A percentile compares a stretch with the other conserved stretches of the same genome.
These are phyloP conservation scores for Gambusia holbrooki DNA, from an alignment of 2,113 vertebrate genomes.

Conservation along the genomic window DNA sequence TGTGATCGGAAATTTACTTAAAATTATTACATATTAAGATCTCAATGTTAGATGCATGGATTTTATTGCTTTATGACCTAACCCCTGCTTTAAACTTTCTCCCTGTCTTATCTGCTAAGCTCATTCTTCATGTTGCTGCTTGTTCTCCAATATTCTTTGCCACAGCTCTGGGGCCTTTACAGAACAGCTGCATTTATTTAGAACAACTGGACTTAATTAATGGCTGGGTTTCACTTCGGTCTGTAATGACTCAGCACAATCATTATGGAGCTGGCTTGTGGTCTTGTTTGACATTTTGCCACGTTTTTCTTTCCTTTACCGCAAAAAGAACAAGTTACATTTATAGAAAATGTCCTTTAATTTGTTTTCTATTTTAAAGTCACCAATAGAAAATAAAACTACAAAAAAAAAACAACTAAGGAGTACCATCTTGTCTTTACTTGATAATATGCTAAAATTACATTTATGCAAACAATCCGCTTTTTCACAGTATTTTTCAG, in stretches of 20 bases:
- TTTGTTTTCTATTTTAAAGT: slow-evolving; percentile 54
- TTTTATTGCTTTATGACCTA: no score
- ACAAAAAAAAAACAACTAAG: slow-evolving; percentile 39
- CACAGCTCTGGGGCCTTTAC: no score
- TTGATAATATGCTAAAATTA: slow-evolving; percentile 45
- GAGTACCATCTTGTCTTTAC: slow-evolving; percentile 56
- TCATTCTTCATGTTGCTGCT: no score
- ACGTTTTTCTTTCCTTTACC: no score
- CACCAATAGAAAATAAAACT: slow-evolving; percentile 74
- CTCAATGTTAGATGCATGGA: no score
- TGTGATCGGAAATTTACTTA: no score
- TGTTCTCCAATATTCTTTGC: no score
- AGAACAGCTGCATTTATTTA: no score
- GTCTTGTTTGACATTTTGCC: not conserved
- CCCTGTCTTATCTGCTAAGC: no score
- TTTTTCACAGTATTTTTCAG: slow-evolving; percentile 16
- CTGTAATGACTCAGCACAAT: no score
- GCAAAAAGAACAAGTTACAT: not conserved
- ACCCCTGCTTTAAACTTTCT: no score
- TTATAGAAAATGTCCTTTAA: slow-evolving; percentile 74
- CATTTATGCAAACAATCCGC: slow-evolving; percentile 37
- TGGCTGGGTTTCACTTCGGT: not conserved
- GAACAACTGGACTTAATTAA: not conserved
- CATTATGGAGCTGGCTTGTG: not conserved
- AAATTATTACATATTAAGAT: no score